phyloP scores from a whole-genome alignment of 2,113 vertebrate species.

The Hystrix brachyura region DNA sequence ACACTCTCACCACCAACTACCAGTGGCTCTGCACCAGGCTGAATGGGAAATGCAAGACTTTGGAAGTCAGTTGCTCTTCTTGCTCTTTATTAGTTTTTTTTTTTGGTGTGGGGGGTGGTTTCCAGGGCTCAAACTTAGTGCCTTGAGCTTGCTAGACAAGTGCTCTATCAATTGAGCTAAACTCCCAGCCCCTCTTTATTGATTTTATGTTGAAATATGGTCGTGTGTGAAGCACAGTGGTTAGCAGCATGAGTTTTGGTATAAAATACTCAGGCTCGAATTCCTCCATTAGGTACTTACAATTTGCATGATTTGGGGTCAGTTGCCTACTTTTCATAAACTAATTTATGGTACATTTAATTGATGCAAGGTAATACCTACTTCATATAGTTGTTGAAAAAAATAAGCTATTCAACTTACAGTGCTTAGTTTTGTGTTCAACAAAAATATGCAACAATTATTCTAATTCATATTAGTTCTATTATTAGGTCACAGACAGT shows the following conservation, averaged over 20 bases:
- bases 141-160: too few species aligned
- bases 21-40: constrained; percentile 97
- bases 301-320: background rate
- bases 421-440: background rate
- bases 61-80: constrained; percentile 92
- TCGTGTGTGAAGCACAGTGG: background rate
- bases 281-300: background rate
- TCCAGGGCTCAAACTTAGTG: too few species aligned
- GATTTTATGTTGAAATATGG: background rate
- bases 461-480: background rate
- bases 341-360: background rate
- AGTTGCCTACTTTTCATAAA: background rate
- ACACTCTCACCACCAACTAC: constrained; percentile 94
- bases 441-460: background rate
- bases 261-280: background rate
- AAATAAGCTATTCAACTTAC: background rate
- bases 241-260: background rate
- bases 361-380: background rate
- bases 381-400: background rate
- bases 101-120: too few species aligned
- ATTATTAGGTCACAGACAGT: background rate
- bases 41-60: constrained; percentile 97
- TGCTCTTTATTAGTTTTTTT: background rate
- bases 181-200: background rate
- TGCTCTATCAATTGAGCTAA: too few species aligned